These are phyloP conservation scores for Ranitomeya variabilis DNA, from an alignment of 2,113 vertebrate species.

Conservation along the genomic window DNA sequence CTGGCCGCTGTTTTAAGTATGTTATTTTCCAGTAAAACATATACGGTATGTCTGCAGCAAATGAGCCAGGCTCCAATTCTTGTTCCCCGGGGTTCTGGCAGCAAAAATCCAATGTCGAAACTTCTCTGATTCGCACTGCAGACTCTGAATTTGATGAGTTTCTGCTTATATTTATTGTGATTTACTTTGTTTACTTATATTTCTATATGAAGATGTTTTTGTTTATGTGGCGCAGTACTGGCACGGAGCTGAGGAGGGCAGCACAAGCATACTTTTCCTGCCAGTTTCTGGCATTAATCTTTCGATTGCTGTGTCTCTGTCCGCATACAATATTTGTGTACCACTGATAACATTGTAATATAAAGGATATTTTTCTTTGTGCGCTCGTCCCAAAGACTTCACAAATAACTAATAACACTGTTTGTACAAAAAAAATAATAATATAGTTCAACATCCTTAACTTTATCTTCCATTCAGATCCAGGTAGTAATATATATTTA, in stretches of 20 bases:
- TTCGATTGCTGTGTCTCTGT: neutral
- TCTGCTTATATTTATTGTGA: neutral
- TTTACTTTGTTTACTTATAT: neutral
- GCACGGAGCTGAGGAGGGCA: slow-evolving; percentile 16
- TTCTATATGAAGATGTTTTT: neutral
- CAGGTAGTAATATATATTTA: neutral
- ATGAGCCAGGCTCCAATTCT: too few relatives aligned
- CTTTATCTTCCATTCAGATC: neutral
- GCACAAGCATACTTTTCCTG: slow-evolving; percentile 28
- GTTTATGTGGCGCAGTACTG: slow-evolving; percentile 10
- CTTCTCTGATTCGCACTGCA: neutral
- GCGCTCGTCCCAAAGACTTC: neutral
- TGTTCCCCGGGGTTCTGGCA: too few relatives aligned
- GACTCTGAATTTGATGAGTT: neutral
- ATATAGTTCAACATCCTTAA: too few relatives aligned
- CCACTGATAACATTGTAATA: neutral
- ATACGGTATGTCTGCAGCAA: too few relatives aligned
- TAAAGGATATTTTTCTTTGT: neutral
- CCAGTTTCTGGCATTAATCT: neutral
- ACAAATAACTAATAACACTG: neutral
- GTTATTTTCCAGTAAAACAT: too few relatives aligned
- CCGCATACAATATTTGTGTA: neutral
- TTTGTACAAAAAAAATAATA: neutral
- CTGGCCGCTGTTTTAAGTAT: too few relatives aligned
- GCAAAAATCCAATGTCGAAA: too few relatives aligned